These are phyloP conservation scores for Rynchops niger DNA, from an alignment of 2,113 vertebrate genomes.

Conservation along the genomic window DNA sequence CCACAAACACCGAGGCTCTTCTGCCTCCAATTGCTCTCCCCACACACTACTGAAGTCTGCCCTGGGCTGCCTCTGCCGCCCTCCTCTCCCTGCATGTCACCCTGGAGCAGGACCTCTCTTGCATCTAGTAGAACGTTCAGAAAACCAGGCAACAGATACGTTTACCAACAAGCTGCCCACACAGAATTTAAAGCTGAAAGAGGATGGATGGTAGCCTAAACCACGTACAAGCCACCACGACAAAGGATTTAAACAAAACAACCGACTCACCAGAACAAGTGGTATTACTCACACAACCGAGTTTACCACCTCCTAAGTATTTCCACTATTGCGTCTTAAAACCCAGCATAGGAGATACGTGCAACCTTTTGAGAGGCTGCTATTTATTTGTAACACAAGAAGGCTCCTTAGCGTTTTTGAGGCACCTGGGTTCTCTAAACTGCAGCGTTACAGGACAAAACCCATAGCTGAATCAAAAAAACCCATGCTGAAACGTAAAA, in stretches of 20 bases:
- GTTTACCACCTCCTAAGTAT: not conserved
- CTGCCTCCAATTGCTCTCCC: not conserved
- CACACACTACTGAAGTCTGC: not conserved
- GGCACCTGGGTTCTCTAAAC: not conserved
- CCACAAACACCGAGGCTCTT: not conserved
- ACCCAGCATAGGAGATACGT: rapidly evolving
- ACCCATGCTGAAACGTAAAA: not conserved
- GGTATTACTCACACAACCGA: not conserved
- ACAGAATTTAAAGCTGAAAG: not conserved
- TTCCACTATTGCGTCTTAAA: not conserved
- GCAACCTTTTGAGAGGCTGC: not conserved
- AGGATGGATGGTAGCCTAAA: not conserved
- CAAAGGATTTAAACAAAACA: not conserved
- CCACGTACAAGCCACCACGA: not conserved
- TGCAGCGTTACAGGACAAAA: not conserved
- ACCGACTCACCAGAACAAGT: not conserved
- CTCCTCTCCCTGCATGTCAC: not conserved
- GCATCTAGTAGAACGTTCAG: not conserved
- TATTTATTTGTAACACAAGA: not conserved
- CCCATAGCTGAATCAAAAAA: not conserved
- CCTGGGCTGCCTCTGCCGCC: not conserved
- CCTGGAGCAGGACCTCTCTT: too few species aligned
- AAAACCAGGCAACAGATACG: not conserved
- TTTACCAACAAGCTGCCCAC: not conserved
- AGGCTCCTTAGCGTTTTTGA: not conserved